Base-by-base conservation (phyloP, 2,113 vertebrate species). In the Pampusana beccarii region DNA sequence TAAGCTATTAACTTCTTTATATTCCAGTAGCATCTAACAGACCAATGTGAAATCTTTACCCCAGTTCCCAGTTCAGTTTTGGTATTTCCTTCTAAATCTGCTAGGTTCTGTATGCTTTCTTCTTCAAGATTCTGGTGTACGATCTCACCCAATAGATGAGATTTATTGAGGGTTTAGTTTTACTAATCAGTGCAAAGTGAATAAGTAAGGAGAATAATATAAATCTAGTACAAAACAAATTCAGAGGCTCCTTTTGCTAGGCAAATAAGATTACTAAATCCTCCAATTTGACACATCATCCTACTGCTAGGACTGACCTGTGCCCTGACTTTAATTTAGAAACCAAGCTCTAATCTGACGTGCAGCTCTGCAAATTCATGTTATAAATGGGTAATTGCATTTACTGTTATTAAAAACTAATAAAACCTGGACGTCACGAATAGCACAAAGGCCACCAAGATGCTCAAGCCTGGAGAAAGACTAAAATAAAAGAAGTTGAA, bases 1-100 rank as follows among this genome's bases (percentile, higher is more conserved):
- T 94, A 75, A 96, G 18, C n/a, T 84, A 77, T 86, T 83, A 88
- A 62, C 38, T 62, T 90, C 10, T 94, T 79, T 60, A 56, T 86
- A 80, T 93, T 86, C n/a, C 51, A 90, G 51, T 6, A 40, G 51
- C 60, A 80, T 77, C 54, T 53, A 90, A 58, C n/a, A 82, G 67
- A 80, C n/a, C 51, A 53, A 20, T 18, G 26, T 53, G 20, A 82
- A 73, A 42, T 73, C n/a, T 56, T 73, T 83, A 19, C 9, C 10
- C 5, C 7, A 11, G 51, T 73, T 89, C 31, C 56, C 72, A 16
- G 48, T 84, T 81, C 60, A 56, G 3, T 80, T 67, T 46, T 73
- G 36, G 82, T 19, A 36, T 80, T 86, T 58, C 34, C 29, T 86
- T 86, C 67, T n/a, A 62, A 51, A 56, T 31, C 38, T n/a, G 7